Conservation (phyloP, 1,140 invertebrate species). For the roundworm (Caenorhabditis elegans) region WBcel235 BX284602.5:11443001-11443500, state of each 20-base stretch:
- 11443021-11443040: constrained; percentile 91
- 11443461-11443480: not conserved
- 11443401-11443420: not conserved
- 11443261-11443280: not conserved
- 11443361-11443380: not conserved
- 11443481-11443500: not conserved
- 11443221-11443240: not conserved
- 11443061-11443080: constrained; percentile 92
- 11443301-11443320: not conserved
- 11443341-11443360: not conserved
- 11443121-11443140: constrained; percentile 68
- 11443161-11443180: not conserved
- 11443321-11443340: not conserved
- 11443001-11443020: constrained; percentile 97
- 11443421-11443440: not conserved
- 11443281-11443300: not conserved
- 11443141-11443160: too few relatives aligned
- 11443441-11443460: not conserved
- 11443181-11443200: not conserved
- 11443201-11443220: not conserved
- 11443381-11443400: not conserved
- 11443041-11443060: constrained; percentile 95
- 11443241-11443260: not conserved
- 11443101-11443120: constrained; percentile 99
- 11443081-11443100: constrained; percentile 96